Percentiles rank a stretch among this genome's conserved stretches.
Conservation (phyloP, 1,140 invertebrate species). For the Aphaenogaster floridana region DNA sequence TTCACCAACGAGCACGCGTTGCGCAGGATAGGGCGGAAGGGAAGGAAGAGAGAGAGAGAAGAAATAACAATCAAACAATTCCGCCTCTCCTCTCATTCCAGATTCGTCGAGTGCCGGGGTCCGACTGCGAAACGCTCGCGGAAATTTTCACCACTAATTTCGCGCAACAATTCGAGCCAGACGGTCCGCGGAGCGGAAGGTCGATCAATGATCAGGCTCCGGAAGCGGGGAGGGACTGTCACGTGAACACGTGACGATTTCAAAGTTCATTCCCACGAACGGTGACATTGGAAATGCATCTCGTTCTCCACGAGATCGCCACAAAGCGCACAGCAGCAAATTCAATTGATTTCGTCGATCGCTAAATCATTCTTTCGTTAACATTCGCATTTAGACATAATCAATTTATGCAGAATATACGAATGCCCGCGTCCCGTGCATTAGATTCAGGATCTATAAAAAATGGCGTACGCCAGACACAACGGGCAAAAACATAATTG, state of each 20-base stretch:
- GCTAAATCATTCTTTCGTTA: not conserved
- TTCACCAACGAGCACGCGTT: conserved; percentile 41
- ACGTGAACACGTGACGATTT: conserved; percentile 45
- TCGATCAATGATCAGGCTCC: conserved; percentile 52
- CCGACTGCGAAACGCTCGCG: conserved; percentile 24
- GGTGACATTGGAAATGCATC: conserved; percentile 49
- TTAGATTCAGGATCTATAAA: not conserved
- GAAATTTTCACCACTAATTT: conserved; percentile 58
- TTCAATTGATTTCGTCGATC: not conserved
- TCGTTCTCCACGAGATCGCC: conserved; percentile 7
- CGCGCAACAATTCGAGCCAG: conserved; percentile 42
- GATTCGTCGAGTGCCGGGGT: not conserved
- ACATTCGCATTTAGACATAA: conserved; percentile 13
- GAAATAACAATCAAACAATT: conserved; percentile 60
- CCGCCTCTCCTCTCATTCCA: not conserved
- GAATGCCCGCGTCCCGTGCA: not conserved
- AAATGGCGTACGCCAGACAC: not conserved
- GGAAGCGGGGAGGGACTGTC: conserved; percentile 10
- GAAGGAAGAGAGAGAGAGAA: conserved; percentile 8
- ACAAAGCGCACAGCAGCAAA: not conserved
- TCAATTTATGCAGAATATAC: conserved; percentile 1
- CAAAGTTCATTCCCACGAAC: conserved; percentile 46
- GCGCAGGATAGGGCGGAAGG: not conserved
- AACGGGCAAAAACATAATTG: conserved; percentile 24
- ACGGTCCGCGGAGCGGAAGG: conserved; percentile 7